Percentiles rank a stretch among this genome's conserved stretches.
phyloP scores from a whole-genome alignment of 1,140 invertebrate genomes.

The Chlorops oryzae region DNA sequence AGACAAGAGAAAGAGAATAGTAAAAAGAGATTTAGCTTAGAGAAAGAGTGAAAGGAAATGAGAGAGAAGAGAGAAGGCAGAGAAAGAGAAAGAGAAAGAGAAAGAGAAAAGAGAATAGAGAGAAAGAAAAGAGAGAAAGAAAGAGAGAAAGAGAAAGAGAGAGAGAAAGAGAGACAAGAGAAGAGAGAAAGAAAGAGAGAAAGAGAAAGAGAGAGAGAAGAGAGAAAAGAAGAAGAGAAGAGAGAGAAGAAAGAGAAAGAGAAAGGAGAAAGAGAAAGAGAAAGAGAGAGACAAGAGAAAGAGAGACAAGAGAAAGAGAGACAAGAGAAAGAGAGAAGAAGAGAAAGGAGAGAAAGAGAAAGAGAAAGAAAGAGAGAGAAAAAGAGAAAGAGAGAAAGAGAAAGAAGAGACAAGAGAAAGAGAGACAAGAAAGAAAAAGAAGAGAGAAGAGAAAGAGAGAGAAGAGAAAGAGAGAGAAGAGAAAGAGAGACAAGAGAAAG shows the following conservation, averaged over 20 bases:
- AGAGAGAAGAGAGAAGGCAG: not conserved
- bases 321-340: not conserved
- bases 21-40: not conserved
- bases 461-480: not conserved
- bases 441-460: not conserved
- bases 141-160: not conserved
- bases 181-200: not conserved
- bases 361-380: not conserved
- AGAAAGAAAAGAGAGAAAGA: not conserved
- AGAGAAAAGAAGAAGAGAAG: not conserved
- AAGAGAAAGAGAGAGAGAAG: not conserved
- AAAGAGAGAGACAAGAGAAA: constrained; percentile 14
- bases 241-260: constrained; percentile 16
- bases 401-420: constrained; percentile 20
- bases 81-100: not conserved
- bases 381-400: not conserved
- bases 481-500: not conserved
- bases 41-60: not conserved
- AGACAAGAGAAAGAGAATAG: not conserved
- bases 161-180: not conserved
- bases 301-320: constrained; percentile 6
- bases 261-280: not conserved
- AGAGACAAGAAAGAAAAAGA: not conserved
- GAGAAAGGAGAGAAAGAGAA: constrained; percentile 1
- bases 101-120: not conserved